A percentile compares a stretch with the other conserved stretches of the same genome.
phyloP scores from a whole-genome alignment of 2,888 invertebrate species.

The Sminthurinus aureus region DNA sequence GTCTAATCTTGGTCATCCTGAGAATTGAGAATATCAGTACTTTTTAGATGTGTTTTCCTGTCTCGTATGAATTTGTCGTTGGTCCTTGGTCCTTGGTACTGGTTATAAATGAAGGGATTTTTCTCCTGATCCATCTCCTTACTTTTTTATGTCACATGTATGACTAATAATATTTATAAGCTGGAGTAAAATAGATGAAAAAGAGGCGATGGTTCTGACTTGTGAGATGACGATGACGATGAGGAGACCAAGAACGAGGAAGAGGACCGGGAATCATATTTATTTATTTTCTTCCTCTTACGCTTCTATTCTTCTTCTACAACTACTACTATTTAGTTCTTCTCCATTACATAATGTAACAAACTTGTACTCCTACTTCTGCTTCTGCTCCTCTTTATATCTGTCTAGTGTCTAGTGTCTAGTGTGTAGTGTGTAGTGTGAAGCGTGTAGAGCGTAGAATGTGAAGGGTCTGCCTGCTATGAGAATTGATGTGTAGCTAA shows the following conservation, averaged over 20 bases:
- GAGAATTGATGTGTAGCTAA: slow-evolving; percentile 39
- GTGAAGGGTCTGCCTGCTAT: background rate
- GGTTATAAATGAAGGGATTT: background rate
- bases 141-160: too few relatives aligned
- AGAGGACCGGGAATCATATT: slow-evolving; percentile 4
- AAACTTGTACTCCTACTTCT: too few relatives aligned
- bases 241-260: background rate
- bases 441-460: background rate
- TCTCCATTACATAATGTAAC: too few relatives aligned
- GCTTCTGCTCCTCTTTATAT: background rate
- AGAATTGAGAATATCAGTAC: too few relatives aligned
- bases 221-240: background rate
- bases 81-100: background rate
- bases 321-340: too few relatives aligned
- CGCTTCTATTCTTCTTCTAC: background rate
- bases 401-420: background rate
- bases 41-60: too few relatives aligned
- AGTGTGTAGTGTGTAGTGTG: too few relatives aligned
- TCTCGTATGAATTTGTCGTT: background rate
- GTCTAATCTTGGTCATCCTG: too few relatives aligned
- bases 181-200: background rate
- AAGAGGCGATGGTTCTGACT: too few relatives aligned
- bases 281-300: slow-evolving; percentile 21
- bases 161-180: background rate
- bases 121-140: too few relatives aligned